Evolutionary conservation across 2,797 vertebrate species (phyloP), one percentile per base, ranked within the genome.

Genomic region (Limnodromus scolopaceus): DNA sequence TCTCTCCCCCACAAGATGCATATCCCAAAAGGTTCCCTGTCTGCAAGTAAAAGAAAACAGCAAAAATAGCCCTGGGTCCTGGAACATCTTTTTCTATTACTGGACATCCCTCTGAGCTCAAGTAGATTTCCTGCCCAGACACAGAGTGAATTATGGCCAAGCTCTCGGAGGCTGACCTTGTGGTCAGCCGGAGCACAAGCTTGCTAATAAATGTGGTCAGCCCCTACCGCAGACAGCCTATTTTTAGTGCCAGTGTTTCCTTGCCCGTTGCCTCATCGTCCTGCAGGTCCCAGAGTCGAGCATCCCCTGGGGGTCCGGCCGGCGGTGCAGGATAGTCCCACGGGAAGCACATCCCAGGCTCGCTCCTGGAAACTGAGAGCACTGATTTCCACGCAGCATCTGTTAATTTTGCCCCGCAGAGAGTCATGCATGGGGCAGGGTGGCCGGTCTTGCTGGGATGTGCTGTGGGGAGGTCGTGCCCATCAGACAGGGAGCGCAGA

Each of bases 81-180:
- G 91, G 89, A 95, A 94, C 51, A 86, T 80, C 81, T 93, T 84
- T 89, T 86, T 94, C 68, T 96, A 68, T 95, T 96, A 94, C 95
- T 95, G 96, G 95, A 96, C 85, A 63, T 92, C 93, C 61, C 84
- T 95, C 91, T 82, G 82, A 92, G 94, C 91, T 94, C 69, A 51
- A 95, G 92, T 57, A 93, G 89, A 95, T 90, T 95, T 93, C 95
- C 94, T 96, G 94, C 81, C 92, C 86, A 94, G 96, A 91, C 88
- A 25, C 46, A 57, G 80, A 85, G 78, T 96, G 95, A 96, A 89
- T 96, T 94, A 93, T 22, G 9, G 80, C 81, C 76, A 74, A 45
- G 69, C 89, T 91, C 87, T 91, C 15, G 1, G 71, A 95, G 93
- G 83, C 89, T 96, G 95, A 95, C 96, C 95, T 92, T 96, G 92